phyloP scores from a whole-genome alignment of 2,113 vertebrate genomes.

The Pithys albifrons region DNA sequence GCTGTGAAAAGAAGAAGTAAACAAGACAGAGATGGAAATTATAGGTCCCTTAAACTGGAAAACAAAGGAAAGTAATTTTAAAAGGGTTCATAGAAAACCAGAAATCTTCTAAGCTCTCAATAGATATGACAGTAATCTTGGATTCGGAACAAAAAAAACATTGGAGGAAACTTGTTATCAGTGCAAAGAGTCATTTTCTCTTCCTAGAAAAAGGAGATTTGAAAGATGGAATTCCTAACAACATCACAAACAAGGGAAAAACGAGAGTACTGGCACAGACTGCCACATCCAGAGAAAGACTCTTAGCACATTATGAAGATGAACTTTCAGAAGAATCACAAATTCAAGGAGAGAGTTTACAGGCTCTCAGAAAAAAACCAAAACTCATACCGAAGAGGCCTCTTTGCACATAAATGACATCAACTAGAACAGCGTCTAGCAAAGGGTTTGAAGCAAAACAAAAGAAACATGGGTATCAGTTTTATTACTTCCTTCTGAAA shows the following conservation, averaged over 20 bases:
- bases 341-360: neutral
- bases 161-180: neutral
- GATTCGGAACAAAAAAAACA: neutral
- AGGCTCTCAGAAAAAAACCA: neutral
- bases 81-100: neutral
- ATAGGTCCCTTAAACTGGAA: neutral
- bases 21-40: neutral
- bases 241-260: neutral
- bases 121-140: neutral
- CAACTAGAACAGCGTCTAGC: fast-evolving
- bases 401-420: neutral
- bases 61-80: neutral
- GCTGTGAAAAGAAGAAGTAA: neutral
- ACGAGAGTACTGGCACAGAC: neutral
- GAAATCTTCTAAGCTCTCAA: neutral
- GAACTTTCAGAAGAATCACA: neutral
- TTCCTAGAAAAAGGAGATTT: neutral
- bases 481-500: neutral
- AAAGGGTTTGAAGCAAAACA: neutral
- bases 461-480: neutral
- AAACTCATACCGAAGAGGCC: neutral
- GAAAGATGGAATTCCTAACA: neutral
- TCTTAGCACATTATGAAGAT: neutral
- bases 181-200: neutral
- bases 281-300: neutral